Conservation (phyloP, 2,797 vertebrate species). For the Australoheros facetus region DNA sequence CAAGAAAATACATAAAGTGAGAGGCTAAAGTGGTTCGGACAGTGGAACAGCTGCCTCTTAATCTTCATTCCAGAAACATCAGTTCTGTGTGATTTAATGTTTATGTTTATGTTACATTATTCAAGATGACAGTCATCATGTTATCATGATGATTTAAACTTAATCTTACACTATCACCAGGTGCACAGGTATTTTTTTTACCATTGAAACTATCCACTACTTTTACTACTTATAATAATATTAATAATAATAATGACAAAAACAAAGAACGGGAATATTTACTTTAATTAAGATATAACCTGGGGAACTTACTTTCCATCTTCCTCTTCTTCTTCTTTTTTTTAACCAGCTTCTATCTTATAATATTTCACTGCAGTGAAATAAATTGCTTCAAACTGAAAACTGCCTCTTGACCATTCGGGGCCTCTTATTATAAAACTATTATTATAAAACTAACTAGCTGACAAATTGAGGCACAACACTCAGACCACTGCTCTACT, state of each 20-base stretch:
- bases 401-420: background rate
- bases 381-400: accelerated
- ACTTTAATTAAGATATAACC: background rate
- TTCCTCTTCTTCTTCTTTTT: background rate
- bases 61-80: conserved; percentile 21
- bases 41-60: conserved; percentile 31
- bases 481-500: background rate
- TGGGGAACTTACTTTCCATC: background rate
- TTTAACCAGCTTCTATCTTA: background rate
- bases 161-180: background rate
- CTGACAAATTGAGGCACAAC: background rate
- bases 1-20: conserved; percentile 48
- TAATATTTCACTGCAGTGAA: background rate
- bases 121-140: background rate
- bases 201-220: background rate
- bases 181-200: background rate
- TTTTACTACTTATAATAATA: background rate
- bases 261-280: accelerated
- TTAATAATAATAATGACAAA: background rate
- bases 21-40: conserved; percentile 19
- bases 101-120: background rate
- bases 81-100: background rate
- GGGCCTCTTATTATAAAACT: conserved; percentile 13
- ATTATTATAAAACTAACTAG: conserved; percentile 2
- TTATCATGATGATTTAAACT: background rate